Evolutionary conservation across 23 tunicate genomes (phyloP).

Genomic region (Aplidium turbinatum): DNA sequence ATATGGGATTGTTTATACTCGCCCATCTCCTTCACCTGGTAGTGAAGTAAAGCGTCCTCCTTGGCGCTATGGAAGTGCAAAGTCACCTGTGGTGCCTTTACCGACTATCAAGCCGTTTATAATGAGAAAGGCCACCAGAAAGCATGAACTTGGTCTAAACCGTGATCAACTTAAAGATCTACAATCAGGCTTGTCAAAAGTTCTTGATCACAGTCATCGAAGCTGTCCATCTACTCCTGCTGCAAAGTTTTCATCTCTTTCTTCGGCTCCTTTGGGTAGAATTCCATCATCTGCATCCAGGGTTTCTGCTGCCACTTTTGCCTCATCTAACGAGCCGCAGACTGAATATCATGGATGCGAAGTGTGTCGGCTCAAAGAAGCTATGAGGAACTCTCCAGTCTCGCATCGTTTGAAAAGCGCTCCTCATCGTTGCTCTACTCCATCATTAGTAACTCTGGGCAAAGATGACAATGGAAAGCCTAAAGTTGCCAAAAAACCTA

Average conservation of each 20-base stretch:
- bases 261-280: slow-evolving; percentile 56
- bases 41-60: slow-evolving; percentile 53
- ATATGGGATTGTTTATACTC: slow-evolving; percentile 47
- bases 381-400: slow-evolving; percentile 71
- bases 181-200: slow-evolving; percentile 56
- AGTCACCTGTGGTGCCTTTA: slow-evolving; percentile 41
- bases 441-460: not conserved
- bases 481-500: too few relatives aligned
- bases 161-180: slow-evolving; percentile 59
- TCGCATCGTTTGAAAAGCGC: slow-evolving; percentile 48
- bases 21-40: slow-evolving; percentile 23
- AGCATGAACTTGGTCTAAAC: slow-evolving; percentile 73
- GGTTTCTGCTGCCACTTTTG: slow-evolving; percentile 35
- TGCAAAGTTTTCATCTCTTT: slow-evolving; percentile 8
- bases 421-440: slow-evolving; percentile 66
- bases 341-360: slow-evolving; percentile 78
- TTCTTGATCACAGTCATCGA: slow-evolving; percentile 43
- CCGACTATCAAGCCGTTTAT: slow-evolving; percentile 70
- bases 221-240: slow-evolving; percentile 49
- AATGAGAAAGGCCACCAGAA: slow-evolving; percentile 58
- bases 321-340: slow-evolving; percentile 55
- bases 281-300: slow-evolving; percentile 46
- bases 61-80: slow-evolving; percentile 59
- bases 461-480: slow-evolving; percentile 1
- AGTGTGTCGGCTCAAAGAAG: slow-evolving; percentile 77